phyloP scores from a whole-genome alignment of 1,140 invertebrate genomes.

The Diploscapter pachys region DNA sequence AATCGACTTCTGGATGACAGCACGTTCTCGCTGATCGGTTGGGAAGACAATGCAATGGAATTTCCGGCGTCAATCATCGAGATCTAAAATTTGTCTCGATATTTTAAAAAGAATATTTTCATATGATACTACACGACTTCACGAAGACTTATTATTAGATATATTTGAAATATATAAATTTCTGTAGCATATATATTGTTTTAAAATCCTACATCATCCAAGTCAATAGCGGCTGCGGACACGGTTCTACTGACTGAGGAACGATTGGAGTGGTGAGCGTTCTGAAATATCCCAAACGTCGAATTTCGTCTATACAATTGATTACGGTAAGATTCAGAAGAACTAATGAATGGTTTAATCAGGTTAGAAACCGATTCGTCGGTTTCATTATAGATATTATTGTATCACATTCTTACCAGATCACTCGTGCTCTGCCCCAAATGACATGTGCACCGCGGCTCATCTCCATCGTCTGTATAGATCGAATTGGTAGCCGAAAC shows the following conservation, averaged over 20 bases:
- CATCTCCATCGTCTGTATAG: conserved; percentile 18
- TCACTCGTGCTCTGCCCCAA: conserved; percentile 20
- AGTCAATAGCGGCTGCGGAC: conserved; percentile 18
- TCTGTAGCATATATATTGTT: too few species aligned
- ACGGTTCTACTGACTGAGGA: conserved; percentile 17
- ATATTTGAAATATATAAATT: background rate
- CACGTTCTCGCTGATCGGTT: background rate
- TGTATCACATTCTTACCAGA: too few species aligned
- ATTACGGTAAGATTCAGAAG: conserved; percentile 11
- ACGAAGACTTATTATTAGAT: background rate
- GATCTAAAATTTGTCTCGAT: conserved; percentile 5
- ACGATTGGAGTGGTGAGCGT: background rate
- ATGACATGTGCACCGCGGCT: conserved; percentile 27
- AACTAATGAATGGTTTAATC: background rate
- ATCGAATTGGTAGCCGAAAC: conserved; percentile 3
- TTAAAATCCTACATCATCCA: background rate
- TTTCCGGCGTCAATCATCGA: conserved; percentile 20
- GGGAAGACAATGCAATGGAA: background rate
- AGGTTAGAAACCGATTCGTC: background rate
- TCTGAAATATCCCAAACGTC: too few species aligned
- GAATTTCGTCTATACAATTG: conserved; percentile 1
- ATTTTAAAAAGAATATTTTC: background rate
- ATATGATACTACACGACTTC: background rate
- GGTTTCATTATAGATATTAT: too few species aligned
- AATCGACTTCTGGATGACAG: conserved; percentile 21